Evolutionary conservation across 2,113 vertebrate genomes (phyloP).

Genomic region (Argyrosomus japonicus): DNA sequence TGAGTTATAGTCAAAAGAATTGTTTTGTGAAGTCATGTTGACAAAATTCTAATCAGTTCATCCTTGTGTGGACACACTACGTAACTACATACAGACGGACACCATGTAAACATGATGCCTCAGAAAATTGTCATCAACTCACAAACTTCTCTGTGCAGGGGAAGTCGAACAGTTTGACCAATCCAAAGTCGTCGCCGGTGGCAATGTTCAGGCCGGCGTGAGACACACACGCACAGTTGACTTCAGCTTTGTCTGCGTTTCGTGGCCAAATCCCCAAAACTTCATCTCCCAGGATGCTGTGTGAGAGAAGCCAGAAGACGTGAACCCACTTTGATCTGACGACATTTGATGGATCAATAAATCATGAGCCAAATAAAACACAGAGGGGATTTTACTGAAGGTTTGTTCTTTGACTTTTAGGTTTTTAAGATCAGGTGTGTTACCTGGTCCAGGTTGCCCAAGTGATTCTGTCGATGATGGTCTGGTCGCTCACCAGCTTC

Average conservation of each 20-base stretch:
- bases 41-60: too few relatives aligned
- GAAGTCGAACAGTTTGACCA: slow-evolving; percentile 97
- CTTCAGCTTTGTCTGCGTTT: slow-evolving; percentile 94
- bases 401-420: too few relatives aligned
- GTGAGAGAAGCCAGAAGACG: slow-evolving; percentile 14
- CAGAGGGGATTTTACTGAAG: too few relatives aligned
- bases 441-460: slow-evolving; percentile 99
- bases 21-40: too few relatives aligned
- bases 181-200: slow-evolving; percentile 94
- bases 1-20: too few relatives aligned
- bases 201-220: slow-evolving; percentile 91
- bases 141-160: slow-evolving; percentile 97
- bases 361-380: neutral
- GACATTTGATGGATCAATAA: neutral
- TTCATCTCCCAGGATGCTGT: slow-evolving; percentile 93
- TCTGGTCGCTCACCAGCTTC: slow-evolving; percentile 88
- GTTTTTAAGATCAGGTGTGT: neutral
- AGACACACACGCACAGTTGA: slow-evolving; percentile 94
- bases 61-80: too few relatives aligned
- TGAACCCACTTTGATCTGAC: neutral
- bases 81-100: too few relatives aligned
- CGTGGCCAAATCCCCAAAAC: slow-evolving; percentile 96
- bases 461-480: slow-evolving; percentile 91
- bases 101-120: too few relatives aligned
- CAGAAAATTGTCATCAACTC: slow-evolving; percentile 66